Conservation (phyloP, 2,113 vertebrate genomes). For the Pygoscelis adeliae region DNA sequence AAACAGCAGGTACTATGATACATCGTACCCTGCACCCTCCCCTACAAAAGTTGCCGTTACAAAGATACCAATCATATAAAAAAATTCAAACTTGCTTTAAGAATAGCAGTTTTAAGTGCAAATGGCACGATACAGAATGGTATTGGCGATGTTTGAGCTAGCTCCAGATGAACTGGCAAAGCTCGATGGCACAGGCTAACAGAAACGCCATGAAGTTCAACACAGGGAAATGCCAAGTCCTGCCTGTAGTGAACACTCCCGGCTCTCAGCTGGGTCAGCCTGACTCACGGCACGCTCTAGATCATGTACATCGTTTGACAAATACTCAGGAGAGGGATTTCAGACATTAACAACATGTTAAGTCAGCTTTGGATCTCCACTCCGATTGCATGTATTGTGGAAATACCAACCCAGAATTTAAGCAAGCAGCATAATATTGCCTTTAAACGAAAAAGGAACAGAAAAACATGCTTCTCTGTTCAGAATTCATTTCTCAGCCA, state of each 20-base stretch:
- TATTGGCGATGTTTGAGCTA: neutral
- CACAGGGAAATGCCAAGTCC: neutral
- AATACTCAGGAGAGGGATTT: neutral
- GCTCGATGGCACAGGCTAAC: neutral
- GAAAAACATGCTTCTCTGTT: neutral
- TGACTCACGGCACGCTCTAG: rapidly evolving
- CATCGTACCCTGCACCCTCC: neutral
- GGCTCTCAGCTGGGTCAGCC: neutral
- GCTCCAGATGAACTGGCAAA: neutral
- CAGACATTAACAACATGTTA: neutral
- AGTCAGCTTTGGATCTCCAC: neutral
- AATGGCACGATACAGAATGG: rapidly evolving
- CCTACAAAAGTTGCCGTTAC: neutral
- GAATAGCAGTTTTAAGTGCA: neutral
- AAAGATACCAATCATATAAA: neutral
- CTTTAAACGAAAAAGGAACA: neutral
- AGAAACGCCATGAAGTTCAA: rapidly evolving
- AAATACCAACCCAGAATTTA: neutral
- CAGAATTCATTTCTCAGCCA: neutral
- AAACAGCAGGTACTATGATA: neutral
- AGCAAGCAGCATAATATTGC: neutral
- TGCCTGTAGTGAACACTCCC: neutral
- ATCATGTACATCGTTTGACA: neutral
- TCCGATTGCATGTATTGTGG: neutral
- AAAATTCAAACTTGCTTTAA: neutral